These are phyloP conservation scores for Eupithecia insigniata DNA, from an alignment of 2,888 invertebrate species.

Conservation along the genomic window DNA sequence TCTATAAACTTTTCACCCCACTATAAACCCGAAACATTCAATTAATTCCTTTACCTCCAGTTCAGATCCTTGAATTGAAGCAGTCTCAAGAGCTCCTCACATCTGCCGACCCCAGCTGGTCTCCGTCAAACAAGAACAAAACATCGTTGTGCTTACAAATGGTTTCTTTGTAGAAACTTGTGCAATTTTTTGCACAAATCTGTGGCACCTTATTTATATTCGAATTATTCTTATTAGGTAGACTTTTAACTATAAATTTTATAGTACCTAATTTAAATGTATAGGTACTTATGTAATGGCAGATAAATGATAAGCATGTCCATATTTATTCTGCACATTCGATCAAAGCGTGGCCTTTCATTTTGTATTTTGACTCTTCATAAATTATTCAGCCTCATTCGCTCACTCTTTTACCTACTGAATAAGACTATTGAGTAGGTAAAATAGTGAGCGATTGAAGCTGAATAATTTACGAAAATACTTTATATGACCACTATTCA, in stretches of 20 bases:
- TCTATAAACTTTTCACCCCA: constrained; percentile 15
- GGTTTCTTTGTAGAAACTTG: neutral
- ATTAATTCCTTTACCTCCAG: constrained; percentile 14
- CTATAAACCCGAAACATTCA: constrained; percentile 14
- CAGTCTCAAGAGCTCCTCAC: constrained; percentile 39
- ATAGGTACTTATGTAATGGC: too few species aligned
- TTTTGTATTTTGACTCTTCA: neutral
- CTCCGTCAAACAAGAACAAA: constrained; percentile 39
- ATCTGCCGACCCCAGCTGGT: constrained; percentile 49
- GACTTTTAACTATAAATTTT: too few species aligned
- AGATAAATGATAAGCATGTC: too few species aligned
- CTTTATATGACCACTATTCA: too few species aligned
- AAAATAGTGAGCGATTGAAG: too few species aligned
- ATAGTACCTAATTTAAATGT: too few species aligned
- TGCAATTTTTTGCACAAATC: constrained; percentile 2
- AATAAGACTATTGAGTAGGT: too few species aligned
- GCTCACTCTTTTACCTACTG: too few species aligned
- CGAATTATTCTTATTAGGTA: neutral
- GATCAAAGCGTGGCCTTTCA: neutral
- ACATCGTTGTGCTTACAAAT: constrained; percentile 35
- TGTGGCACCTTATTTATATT: neutral
- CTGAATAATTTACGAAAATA: too few species aligned
- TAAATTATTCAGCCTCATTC: neutral
- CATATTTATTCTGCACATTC: too few species aligned
- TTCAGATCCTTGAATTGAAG: constrained; percentile 30